Percentiles rank a stretch among this genome's conserved stretches.
Conservation (phyloP, 2,888 invertebrate species). For the Morpho helenor region DNA sequence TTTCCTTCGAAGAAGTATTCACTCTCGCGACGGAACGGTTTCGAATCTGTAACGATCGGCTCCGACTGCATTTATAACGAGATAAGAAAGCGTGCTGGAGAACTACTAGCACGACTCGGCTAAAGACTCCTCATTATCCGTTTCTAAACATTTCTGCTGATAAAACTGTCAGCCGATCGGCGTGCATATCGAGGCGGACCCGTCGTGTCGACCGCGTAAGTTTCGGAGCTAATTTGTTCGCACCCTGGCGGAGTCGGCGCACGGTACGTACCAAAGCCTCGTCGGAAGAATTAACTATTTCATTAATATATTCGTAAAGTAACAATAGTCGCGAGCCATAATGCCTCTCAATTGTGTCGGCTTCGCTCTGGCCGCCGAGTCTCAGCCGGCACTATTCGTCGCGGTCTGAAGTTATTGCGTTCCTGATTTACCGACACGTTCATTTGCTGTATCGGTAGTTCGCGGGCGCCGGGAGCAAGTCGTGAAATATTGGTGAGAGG, state of each 20-base stretch:
- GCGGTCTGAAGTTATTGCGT: constrained; percentile 39
- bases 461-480: constrained; percentile 31
- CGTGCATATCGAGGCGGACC: constrained; percentile 21
- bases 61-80: too few species aligned
- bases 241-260: constrained; percentile 34
- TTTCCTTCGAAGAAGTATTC: too few species aligned
- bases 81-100: constrained; percentile 22
- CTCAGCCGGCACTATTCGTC: background rate
- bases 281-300: constrained; percentile 44
- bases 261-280: constrained; percentile 8
- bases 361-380: background rate
- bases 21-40: background rate
- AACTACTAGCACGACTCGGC: constrained; percentile 20
- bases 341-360: constrained; percentile 60
- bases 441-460: constrained; percentile 56
- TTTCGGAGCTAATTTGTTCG: constrained; percentile 47
- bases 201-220: constrained; percentile 29
- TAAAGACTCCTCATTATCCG: constrained; percentile 19
- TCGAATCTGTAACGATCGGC: constrained; percentile 5
- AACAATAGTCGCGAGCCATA: constrained; percentile 54
- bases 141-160: constrained; percentile 13
- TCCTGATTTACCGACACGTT: constrained; percentile 51
- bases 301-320: constrained; percentile 65
- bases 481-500: constrained; percentile 32
- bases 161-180: constrained; percentile 26